Percentiles rank a stretch among this genome's conserved stretches.
Evolutionary conservation across 2,888 invertebrate genomes (phyloP).

Genomic region (Cetonia aurata): DNA sequence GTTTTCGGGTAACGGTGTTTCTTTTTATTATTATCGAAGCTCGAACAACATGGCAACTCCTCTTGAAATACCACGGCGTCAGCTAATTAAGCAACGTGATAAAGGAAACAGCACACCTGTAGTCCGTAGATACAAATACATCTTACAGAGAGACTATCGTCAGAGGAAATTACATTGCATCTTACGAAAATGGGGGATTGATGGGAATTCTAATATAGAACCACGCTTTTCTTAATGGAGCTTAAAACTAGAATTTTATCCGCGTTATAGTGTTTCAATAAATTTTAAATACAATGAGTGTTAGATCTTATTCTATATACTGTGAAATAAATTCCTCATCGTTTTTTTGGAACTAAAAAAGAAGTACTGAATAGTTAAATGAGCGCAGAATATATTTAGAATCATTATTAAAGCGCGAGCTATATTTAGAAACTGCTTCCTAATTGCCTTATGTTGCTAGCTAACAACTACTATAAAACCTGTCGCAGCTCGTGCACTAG

Average conservation of each 20-base stretch:
- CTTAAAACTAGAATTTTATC: neutral
- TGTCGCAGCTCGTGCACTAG: too few species aligned
- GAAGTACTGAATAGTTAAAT: slow-evolving; percentile 3
- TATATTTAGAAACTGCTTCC: slow-evolving; percentile 15
- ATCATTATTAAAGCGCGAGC: neutral
- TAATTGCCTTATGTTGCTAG: slow-evolving; percentile 14
- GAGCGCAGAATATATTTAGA: slow-evolving; percentile 20
- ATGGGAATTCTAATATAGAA: neutral
- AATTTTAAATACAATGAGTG: slow-evolving; percentile 2
- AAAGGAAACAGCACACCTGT: neutral
- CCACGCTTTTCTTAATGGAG: neutral
- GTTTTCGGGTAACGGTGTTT: slow-evolving; percentile 31
- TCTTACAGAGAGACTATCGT: neutral
- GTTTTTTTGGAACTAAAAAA: neutral
- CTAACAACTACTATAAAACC: too few species aligned
- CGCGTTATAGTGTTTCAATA: neutral
- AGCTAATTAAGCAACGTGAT: slow-evolving; percentile 19
- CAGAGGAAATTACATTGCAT: slow-evolving; percentile 4
- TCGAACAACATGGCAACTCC: neutral
- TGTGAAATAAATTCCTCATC: neutral
- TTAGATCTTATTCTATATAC: neutral
- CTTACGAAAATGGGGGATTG: neutral
- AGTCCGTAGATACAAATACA: neutral
- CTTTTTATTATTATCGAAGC: slow-evolving; percentile 18
- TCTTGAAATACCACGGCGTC: slow-evolving; percentile 1